Evolutionary conservation across 1,140 invertebrate genomes (phyloP).

Genomic region (Bombus sylvicola): DNA sequence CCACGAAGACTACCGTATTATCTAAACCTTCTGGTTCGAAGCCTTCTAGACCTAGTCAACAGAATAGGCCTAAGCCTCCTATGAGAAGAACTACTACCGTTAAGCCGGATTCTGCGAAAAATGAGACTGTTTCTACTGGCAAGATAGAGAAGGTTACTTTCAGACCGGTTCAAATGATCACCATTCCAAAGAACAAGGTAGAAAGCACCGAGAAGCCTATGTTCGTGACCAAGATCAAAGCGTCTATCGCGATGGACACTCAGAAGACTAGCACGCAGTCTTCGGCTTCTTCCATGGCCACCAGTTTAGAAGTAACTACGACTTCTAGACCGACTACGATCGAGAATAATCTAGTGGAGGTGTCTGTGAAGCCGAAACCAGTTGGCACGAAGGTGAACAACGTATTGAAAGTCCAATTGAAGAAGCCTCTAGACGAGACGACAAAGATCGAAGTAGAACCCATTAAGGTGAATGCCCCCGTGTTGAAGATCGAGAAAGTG

Average conservation of each 20-base stretch:
- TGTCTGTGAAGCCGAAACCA: slow-evolving; percentile 57
- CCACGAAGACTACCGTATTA: slow-evolving; percentile 45
- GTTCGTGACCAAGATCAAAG: slow-evolving; percentile 78
- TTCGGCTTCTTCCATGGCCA: background rate
- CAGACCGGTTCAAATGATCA: slow-evolving; percentile 72
- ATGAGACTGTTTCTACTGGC: slow-evolving; percentile 63
- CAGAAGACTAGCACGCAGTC: slow-evolving; percentile 58
- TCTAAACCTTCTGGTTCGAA: slow-evolving; percentile 30
- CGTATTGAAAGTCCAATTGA: slow-evolving; percentile 69
- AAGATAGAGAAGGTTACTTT: slow-evolving; percentile 81
- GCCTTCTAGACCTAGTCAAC: slow-evolving; percentile 38
- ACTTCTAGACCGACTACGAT: slow-evolving; percentile 47
- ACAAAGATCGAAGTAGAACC: slow-evolving; percentile 74
- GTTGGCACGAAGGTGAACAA: slow-evolving; percentile 69
- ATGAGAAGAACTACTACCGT: slow-evolving; percentile 42
- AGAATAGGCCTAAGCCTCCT: slow-evolving; percentile 42
- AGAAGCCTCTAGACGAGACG: slow-evolving; percentile 70
- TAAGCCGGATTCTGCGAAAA: slow-evolving; percentile 48
- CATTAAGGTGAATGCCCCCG: slow-evolving; percentile 73
- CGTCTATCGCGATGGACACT: slow-evolving; percentile 70
- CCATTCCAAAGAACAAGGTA: slow-evolving; percentile 62
- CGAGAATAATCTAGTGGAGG: slow-evolving; percentile 42
- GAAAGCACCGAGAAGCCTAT: slow-evolving; percentile 71
- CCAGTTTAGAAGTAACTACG: slow-evolving; percentile 3
- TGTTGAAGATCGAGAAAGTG: slow-evolving; percentile 74